Evolutionary conservation across 2,797 vertebrate species (phyloP), one percentile per base, ranked within the genome.

Genomic region (Hemitrygon akajei): DNA sequence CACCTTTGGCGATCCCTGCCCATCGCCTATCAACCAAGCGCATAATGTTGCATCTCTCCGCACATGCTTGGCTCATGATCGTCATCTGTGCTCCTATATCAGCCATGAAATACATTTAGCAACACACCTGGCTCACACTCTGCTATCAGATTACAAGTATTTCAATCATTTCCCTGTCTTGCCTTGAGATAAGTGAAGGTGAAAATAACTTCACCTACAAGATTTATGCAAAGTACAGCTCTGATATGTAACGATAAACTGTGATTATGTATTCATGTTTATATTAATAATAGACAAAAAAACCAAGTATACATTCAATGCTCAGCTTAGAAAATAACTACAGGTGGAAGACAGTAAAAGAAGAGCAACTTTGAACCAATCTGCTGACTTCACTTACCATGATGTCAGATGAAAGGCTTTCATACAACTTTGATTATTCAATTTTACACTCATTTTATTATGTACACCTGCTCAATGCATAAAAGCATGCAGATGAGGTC

Each of bases 11-110:
- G 0, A 99, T 99, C 77, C 99, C 99, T 0, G 99, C 98, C 99
- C 99, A 99, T 60, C 99, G 98, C 75, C 98, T 97, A 95, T 99
- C 99, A 94, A 99, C 99, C 95, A 99, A 97, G 92, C 99, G 97
- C 99, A 99, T 99, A 94, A 99, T 99, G 95, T 99, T 99, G 94
- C 99, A 99, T 94, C 99, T 97, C 94, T 99, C 99, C 2, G 99
- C 99, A 94, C 98, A 99, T 0, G 99, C 98, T 94, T 99, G 99
- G 96, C 99, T 99, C 99, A 99, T 99, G 94, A 99, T 99, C 89
- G 99, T 99, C 99, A 99, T 99, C 96, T 99, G 99, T 94, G 99
- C 99, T 95, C 99, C 99, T 99, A 94, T 93, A 56, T 75, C 40
- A 93, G 40, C 16, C 27, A 76, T 12, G n/a, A 40, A 75, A 30